Base-by-base conservation (phyloP, 1,140 invertebrate genomes). In the Colletes gigas region DNA sequence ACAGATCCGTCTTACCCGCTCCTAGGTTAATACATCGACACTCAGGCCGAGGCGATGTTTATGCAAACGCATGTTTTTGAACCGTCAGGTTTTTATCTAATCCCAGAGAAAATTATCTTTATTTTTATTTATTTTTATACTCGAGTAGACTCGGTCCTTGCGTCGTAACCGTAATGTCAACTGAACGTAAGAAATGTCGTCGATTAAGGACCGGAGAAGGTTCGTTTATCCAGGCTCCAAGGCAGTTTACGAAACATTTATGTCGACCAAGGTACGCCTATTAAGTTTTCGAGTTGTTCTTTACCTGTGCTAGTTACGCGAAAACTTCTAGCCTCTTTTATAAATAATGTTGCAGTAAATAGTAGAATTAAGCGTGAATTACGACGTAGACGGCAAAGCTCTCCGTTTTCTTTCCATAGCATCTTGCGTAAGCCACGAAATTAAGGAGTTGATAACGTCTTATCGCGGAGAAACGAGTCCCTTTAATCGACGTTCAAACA, bases 161-260 rank as follows among this genome's bases (percentile, higher is more conserved):
- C 44, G 10, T 55, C 41, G 15, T 66, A 21, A 67, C 47, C 10
- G 14, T 52, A 39, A 54, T 39, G 39, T 55, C 17, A 66, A 75
- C 47, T 30, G 30, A 30, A 30, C 30, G 30, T 30, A 30, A 30
- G 2, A 30, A 30, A 30, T 30, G 62, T 41, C 8, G 30, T 47
- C 47, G 66, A 75, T 75, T 55, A 66, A 66, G 62, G 73, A 75
- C 66, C 19, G 3, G 21, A 2, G n/a, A 47, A 65, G 39, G 47
- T 75, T 54, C 39, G 54, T 75, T 75, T 39, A 52, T 17, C 14
- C 15, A 8, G 19, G 14, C 12, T 19, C 17, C 47, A 9, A 41
- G 44, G 19, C 17, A 30, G 50, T 66, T 75, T 30, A 30, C 54
- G 66, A 14, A 66, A 14, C n/a, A 39, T 14, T 47, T 39, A 44